Base-by-base conservation (phyloP, 2,797 vertebrate genomes). In the Etheostoma perlongum region DNA sequence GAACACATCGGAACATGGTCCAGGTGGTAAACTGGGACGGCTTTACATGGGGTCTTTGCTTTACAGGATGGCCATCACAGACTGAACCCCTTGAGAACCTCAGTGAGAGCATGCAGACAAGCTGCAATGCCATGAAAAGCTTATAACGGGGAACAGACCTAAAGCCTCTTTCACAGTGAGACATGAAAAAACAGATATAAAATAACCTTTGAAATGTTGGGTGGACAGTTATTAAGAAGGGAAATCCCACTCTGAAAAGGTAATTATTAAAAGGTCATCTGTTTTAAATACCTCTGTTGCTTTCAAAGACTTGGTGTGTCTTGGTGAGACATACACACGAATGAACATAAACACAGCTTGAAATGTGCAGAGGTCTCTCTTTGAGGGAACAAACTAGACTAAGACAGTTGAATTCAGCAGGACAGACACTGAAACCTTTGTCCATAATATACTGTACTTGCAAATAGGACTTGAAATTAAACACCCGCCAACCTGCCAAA, bases 21-120 rank as follows among this genome's bases (percentile, higher is more conserved):
- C 1, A 30, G 55, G 69, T 88, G 88, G 90, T 91, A 89, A 88
- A 88, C 75, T 65, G 53, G 70, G 68, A 59, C 71, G 63, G 83
- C 61, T 88, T 84, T 91, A 91, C 86, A 91, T 88, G 84, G 72
- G 80, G 78, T 80, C 80, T 67, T 73, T 90, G 86, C 74, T 87
- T 81, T 86, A 87, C 87, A 89, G 64, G 71, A 83, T 78, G 77
- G 81, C 77, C 85, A 74, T 88, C 85, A 81, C 84, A 80, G 18
- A 53, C 60, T 23, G 30, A 83, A 70, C 46, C 88, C 67, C 82
- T 7, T 7, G 87, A 90, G 89, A 74, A 79, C 49, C 18, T 78
- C 46, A 49, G 81, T 64, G 69, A 82, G 84, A 76, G 59, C 46
- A 59, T 66, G 84, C 72, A 85, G 88, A 87, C 84, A 86, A 63